Conservation (phyloP, 2,113 vertebrate genomes). For the Piprites chloris region DNA sequence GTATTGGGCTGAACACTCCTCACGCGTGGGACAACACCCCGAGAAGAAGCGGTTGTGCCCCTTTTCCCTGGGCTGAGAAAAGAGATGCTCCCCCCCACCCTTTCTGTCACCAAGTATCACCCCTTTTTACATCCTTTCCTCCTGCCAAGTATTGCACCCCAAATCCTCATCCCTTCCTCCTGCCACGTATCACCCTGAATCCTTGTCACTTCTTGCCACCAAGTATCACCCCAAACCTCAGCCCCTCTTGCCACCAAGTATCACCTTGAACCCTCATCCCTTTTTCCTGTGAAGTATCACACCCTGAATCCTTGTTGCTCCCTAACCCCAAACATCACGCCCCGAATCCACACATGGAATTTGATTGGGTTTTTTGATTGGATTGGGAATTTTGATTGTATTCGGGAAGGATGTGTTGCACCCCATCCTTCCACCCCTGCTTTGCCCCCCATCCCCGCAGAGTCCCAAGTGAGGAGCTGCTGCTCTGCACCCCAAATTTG, state of each 20-base stretch:
- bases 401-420: too few relatives aligned
- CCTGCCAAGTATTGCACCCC: background rate
- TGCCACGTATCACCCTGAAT: background rate
- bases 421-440: background rate
- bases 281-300: background rate
- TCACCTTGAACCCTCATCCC: background rate
- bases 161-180: background rate
- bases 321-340: accelerated
- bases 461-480: background rate
- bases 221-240: background rate
- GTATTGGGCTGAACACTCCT: background rate
- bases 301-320: background rate
- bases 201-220: background rate
- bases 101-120: background rate
- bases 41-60: background rate
- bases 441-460: accelerated
- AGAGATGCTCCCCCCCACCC: too few relatives aligned
- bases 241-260: background rate
- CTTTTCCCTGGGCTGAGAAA: background rate
- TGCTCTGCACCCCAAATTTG: background rate
- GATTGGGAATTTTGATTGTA: too few relatives aligned
- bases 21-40: background rate
- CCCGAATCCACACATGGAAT: background rate
- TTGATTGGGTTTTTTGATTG: too few relatives aligned
- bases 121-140: background rate